These are phyloP conservation scores for Cerastis leucographa DNA, from an alignment of 2,888 invertebrate genomes.

Conservation along the genomic window DNA sequence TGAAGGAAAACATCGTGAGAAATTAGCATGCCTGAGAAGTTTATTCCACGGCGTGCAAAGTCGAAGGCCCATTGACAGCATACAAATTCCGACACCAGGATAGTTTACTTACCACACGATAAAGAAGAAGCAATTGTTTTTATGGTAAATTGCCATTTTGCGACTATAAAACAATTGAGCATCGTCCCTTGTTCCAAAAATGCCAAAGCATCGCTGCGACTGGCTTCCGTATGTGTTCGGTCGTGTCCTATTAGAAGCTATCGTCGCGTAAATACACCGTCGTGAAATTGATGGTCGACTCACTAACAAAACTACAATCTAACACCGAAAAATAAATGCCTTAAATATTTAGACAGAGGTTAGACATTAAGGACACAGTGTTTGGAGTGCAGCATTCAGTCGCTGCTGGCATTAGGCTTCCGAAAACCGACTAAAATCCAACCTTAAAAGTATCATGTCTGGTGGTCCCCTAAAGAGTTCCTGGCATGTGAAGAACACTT, in stretches of 20 bases:
- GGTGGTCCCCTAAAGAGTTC: constrained; percentile 22
- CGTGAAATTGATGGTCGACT: background rate
- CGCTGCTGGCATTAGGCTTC: background rate
- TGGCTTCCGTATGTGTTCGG: too few species aligned
- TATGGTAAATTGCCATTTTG: too few species aligned
- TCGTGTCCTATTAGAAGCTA: background rate
- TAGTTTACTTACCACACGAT: too few species aligned
- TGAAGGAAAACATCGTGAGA: too few species aligned
- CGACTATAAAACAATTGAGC: background rate
- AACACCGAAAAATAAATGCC: background rate
- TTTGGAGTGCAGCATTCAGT: background rate
- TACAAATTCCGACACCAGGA: too few species aligned
- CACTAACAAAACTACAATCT: background rate
- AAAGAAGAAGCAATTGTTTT: background rate
- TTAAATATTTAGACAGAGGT: too few species aligned
- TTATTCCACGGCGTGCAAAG: too few species aligned
- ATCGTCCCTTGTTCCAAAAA: background rate
- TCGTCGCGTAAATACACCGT: background rate
- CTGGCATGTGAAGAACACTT: constrained; percentile 61
- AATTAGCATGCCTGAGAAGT: too few species aligned
- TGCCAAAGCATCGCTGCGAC: background rate
- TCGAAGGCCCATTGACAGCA: too few species aligned
- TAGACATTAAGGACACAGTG: background rate
- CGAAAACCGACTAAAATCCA: background rate
- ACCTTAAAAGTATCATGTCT: constrained; percentile 18